These are phyloP conservation scores for Mohoua ochrocephala DNA, from an alignment of 2,113 vertebrate genomes.

Conservation along the genomic window DNA sequence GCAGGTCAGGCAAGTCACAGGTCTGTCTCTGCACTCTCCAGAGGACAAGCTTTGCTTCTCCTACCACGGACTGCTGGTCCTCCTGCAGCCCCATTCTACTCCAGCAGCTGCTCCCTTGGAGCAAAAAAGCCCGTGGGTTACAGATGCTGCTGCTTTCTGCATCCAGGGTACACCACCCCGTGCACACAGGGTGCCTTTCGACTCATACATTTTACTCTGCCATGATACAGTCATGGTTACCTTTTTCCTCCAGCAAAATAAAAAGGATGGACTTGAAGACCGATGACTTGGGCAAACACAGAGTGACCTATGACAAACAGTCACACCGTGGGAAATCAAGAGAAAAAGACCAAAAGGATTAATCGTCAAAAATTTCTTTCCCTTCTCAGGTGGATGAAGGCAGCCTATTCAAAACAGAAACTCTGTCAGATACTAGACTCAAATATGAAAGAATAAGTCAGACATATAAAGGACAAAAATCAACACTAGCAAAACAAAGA, in stretches of 20 bases:
- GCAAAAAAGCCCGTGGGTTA: not conserved
- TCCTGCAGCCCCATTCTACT: not conserved
- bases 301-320: not conserved
- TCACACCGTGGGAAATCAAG: not conserved
- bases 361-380: not conserved
- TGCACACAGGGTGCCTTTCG: not conserved
- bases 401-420: not conserved
- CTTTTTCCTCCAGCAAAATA: not conserved
- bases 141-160: not conserved
- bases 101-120: not conserved
- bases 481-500: not conserved
- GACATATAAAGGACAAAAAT: not conserved
- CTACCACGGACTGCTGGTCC: not conserved
- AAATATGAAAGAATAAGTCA: not conserved
- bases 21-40: not conserved
- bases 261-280: not conserved
- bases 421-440: not conserved
- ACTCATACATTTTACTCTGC: not conserved
- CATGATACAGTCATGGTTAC: not conserved
- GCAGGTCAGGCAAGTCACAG: not conserved
- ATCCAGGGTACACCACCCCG: not conserved
- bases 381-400: not conserved
- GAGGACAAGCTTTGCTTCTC: not conserved
- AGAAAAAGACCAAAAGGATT: not conserved
- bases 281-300: not conserved